Conservation (phyloP, 1,140 invertebrate genomes). For the Latrodectus geometricus region DNA sequence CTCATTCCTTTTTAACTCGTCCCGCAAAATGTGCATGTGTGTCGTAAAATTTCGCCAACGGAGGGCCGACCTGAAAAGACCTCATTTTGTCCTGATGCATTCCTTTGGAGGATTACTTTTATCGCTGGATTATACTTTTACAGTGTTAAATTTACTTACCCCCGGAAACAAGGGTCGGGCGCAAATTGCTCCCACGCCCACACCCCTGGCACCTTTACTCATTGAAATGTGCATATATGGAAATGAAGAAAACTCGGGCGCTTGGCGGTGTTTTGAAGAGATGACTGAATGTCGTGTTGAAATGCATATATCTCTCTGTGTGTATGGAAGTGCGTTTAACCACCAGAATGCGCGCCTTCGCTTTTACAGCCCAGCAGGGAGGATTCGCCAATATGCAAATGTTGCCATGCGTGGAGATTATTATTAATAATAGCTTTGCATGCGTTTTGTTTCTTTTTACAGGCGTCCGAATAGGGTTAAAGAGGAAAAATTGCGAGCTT, state of each 20-base stretch:
- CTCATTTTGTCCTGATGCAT: slow-evolving; percentile 25
- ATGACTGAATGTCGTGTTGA: slow-evolving; percentile 44
- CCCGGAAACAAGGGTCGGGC: slow-evolving; percentile 43
- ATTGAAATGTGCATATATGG: slow-evolving; percentile 61
- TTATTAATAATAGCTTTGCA: slow-evolving; percentile 60
- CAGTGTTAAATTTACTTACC: slow-evolving; percentile 59
- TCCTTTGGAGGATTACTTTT: slow-evolving; percentile 52
- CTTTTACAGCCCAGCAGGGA: slow-evolving; percentile 39
- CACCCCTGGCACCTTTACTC: slow-evolving; percentile 10
- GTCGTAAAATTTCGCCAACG: slow-evolving; percentile 29
- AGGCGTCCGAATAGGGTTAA: slow-evolving; percentile 17
- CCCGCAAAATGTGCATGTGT: slow-evolving; percentile 15
- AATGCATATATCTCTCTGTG: slow-evolving; percentile 48
- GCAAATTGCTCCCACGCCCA: slow-evolving; percentile 37
- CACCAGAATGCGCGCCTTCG: slow-evolving; percentile 1
- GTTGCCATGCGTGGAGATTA: slow-evolving; percentile 46
- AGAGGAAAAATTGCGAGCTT: background rate
- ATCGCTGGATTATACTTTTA: slow-evolving; percentile 59
- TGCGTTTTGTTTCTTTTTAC: slow-evolving; percentile 37
- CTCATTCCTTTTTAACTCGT: slow-evolving; percentile 26
- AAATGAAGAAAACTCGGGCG: slow-evolving; percentile 41
- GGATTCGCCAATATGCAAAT: slow-evolving; percentile 54
- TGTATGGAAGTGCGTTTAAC: slow-evolving; percentile 16
- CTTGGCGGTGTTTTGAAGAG: slow-evolving; percentile 7
- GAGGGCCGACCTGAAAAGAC: slow-evolving; percentile 21